Conservation (phyloP, 1,140 invertebrate genomes). For the Diorhabda carinulata region DNA sequence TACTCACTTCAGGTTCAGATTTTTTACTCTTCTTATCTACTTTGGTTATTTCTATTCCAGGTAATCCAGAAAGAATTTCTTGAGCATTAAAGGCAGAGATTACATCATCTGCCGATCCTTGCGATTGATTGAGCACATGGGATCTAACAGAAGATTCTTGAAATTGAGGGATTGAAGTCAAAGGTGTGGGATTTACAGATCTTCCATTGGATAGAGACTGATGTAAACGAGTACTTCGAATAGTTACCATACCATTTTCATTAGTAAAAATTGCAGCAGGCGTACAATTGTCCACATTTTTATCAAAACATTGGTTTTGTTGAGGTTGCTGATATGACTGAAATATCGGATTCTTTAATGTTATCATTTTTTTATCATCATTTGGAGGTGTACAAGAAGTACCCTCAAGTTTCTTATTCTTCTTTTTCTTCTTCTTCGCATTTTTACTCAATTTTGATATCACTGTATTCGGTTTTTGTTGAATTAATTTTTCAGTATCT, state of each 20-base stretch:
- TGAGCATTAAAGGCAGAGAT: slow-evolving; percentile 40
- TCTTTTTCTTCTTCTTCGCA: slow-evolving; percentile 61
- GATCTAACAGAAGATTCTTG: slow-evolving; percentile 19
- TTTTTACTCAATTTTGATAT: slow-evolving; percentile 37
- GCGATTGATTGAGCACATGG: not conserved
- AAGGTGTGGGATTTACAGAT: slow-evolving; percentile 12
- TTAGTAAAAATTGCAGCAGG: slow-evolving; percentile 66
- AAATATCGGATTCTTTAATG: slow-evolving; percentile 70
- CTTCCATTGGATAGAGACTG: slow-evolving; percentile 36
- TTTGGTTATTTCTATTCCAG: slow-evolving; percentile 47
- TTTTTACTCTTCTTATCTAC: slow-evolving; percentile 37
- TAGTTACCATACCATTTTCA: slow-evolving; percentile 76
- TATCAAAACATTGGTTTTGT: slow-evolving; percentile 26
- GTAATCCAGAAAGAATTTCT: slow-evolving; percentile 44
- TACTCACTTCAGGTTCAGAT: slow-evolving; percentile 27
- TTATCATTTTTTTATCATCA: slow-evolving; percentile 56
- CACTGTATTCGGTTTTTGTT: slow-evolving; percentile 26
- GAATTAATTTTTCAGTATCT: slow-evolving; percentile 57
- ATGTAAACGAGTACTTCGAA: slow-evolving; percentile 60
- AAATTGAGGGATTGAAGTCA: slow-evolving; percentile 31
- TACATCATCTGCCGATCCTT: slow-evolving; percentile 14
- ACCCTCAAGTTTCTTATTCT: slow-evolving; percentile 37
- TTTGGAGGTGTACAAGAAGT: slow-evolving; percentile 32
- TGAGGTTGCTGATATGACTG: slow-evolving; percentile 45
- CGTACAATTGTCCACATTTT: slow-evolving; percentile 34